Base-by-base conservation (phyloP, 2,888 invertebrate species). In the Acleris cristana region DNA sequence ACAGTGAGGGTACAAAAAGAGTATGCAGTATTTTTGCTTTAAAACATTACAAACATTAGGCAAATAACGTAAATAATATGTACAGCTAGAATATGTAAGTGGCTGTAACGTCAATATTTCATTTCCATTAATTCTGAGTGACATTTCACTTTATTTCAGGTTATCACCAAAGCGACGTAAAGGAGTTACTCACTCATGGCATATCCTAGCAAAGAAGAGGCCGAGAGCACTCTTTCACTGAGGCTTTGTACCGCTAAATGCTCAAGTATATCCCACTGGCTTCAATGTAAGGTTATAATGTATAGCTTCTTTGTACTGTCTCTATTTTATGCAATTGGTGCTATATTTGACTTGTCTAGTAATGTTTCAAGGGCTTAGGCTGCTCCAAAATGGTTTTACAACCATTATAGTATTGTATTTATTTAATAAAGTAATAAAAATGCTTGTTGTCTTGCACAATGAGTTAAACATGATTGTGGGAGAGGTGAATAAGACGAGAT, bases 121-220 rank as follows among this genome's bases (percentile, higher is more conserved):
- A 3, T 12, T 34, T 14, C 34, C 34, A 12, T 34, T 12, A 1
- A 34, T 34, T 2, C 8, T 34, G 3, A 34, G 14, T 45, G 45
- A 7, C n/a, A 48, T 48, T 34, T 48, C 18, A 18, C 16, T 48
- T 48, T n/a, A 40, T 88, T 86, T 2, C 84, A 92, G 92, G 12
- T 73, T 90, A 44, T 92, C 92, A 62, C 92, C 92, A 2, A 92
- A 92, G 71, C 79, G 88, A 8, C 90, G 89, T 65, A 91, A 90
- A 72, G 88, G 90, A 4, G 75, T 89, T n/a, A 76, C 85, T 0
- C 89, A 89, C 67, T 86, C 91, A 0, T 92, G 92, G 92, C 90
- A 90, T 64, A 78, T 90, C 34, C 81, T 92, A 1, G 83, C 90
- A 5, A 92, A 92, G 80, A 92, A 91, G 76, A 79, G 90, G 71